phyloP scores from a whole-genome alignment of 2,888 invertebrate species.

The Macaria notata region DNA sequence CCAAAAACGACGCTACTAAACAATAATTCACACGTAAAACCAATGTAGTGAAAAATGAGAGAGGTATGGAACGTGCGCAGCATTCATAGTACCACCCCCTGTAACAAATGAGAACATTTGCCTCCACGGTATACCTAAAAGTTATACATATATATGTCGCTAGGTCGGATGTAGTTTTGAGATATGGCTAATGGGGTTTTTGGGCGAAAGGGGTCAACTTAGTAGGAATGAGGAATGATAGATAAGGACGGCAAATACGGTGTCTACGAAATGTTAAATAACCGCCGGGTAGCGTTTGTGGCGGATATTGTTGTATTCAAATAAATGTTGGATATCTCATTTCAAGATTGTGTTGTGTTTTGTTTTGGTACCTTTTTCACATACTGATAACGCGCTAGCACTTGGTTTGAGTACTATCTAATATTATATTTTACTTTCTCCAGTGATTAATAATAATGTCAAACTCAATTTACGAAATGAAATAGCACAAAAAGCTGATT shows the following conservation, averaged over 20 bases:
- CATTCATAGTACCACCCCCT: conserved; percentile 55
- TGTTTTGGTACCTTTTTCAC: neutral
- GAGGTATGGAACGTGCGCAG: conserved; percentile 70
- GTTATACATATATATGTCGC: conserved; percentile 30
- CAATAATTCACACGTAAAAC: conserved; percentile 81
- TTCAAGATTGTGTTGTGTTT: neutral
- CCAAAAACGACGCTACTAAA: conserved; percentile 58
- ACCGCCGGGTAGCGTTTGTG: conserved; percentile 8
- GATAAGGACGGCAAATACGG: conserved; percentile 20
- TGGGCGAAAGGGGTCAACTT: conserved; percentile 35
- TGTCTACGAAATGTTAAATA: conserved; percentile 23
- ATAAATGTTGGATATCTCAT: conserved; percentile 2
- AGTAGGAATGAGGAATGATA: conserved; percentile 31
- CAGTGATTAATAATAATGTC: too few species aligned
- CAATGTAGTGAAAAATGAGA: conserved; percentile 82
- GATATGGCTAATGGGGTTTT: conserved; percentile 37
- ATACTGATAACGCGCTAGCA: too few species aligned
- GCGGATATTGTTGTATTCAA: conserved; percentile 6
- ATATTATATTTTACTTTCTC: too few species aligned
- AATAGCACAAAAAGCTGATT: too few species aligned
- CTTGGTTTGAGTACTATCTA: too few species aligned
- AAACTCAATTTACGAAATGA: too few species aligned
- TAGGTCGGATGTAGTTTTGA: conserved; percentile 37
- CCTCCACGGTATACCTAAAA: conserved; percentile 47
- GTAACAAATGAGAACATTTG: conserved; percentile 74